phyloP scores from a whole-genome alignment of 2,888 invertebrate species.

The Pheosia gnoma region DNA sequence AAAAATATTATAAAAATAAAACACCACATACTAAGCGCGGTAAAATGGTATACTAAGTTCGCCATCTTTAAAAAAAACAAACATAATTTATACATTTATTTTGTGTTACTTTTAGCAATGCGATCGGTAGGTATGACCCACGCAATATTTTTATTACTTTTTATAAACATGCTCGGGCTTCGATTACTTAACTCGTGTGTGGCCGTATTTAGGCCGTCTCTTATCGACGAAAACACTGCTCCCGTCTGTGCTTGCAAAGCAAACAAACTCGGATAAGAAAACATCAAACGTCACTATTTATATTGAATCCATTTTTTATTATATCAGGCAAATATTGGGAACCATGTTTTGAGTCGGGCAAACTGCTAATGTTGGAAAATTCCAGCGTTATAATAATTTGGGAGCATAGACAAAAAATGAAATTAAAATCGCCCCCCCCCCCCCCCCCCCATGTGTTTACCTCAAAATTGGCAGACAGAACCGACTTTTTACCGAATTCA shows the following conservation, averaged over 20 bases:
- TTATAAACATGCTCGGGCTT: background rate
- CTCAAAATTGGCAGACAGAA: no score
- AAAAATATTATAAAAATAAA: no score
- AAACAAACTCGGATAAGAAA: slow-evolving; percentile 33
- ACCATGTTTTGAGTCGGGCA: slow-evolving; percentile 20
- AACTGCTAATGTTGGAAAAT: slow-evolving; percentile 1
- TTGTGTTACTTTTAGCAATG: no score
- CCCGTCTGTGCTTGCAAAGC: slow-evolving; percentile 36
- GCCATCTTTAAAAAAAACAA: no score
- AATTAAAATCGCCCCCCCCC: no score
- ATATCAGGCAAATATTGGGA: slow-evolving; percentile 41
- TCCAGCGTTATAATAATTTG: background rate
- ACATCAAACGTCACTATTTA: slow-evolving; percentile 22
- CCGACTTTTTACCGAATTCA: no score
- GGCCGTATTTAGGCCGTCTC: slow-evolving; percentile 39
- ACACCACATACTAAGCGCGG: no score
- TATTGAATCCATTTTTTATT: slow-evolving; percentile 21
- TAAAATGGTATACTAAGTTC: no score
- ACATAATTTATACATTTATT: no score
- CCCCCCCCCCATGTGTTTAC: no score
- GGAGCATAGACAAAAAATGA: background rate
- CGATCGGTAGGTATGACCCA: no score
- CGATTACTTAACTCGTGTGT: background rate
- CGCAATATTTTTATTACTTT: no score
- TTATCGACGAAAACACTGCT: slow-evolving; percentile 53